Evolutionary conservation across 2,113 vertebrate species (phyloP).

Genomic region (Anarhynchus alexandrinus): DNA sequence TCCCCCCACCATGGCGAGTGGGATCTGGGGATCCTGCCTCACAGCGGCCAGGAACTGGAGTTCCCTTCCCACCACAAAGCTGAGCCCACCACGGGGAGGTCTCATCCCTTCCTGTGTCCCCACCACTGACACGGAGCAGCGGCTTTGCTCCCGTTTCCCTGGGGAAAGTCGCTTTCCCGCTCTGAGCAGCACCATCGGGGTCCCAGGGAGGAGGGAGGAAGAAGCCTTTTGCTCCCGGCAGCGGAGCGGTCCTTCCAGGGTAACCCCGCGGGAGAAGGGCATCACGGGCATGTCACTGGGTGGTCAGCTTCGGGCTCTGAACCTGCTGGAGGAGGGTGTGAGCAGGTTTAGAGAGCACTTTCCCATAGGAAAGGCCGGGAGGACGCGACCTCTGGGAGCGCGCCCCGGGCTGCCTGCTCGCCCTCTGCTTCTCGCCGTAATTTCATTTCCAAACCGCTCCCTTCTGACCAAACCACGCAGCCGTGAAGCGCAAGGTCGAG

Average conservation of each 20-base stretch:
- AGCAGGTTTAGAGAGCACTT: slow-evolving; percentile 49
- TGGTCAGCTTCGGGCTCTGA: neutral
- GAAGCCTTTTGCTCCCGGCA: neutral
- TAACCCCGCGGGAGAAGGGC: neutral
- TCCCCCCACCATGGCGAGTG: accelerated
- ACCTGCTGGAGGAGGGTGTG: neutral
- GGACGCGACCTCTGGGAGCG: slow-evolving; percentile 35
- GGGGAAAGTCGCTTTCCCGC: neutral
- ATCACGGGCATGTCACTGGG: neutral
- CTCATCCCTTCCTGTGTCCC: neutral
- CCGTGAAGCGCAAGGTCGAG: neutral
- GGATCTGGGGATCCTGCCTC: neutral
- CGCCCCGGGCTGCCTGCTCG: neutral
- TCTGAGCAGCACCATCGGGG: neutral
- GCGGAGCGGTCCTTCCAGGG: neutral
- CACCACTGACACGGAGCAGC: neutral
- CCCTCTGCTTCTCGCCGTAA: neutral
- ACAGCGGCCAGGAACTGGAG: neutral
- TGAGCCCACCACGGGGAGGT: neutral
- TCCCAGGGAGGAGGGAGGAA: neutral
- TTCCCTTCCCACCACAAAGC: neutral
- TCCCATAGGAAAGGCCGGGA: slow-evolving; percentile 63
- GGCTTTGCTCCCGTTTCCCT: neutral
- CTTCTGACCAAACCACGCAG: neutral
- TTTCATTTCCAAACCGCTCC: slow-evolving; percentile 16